Base-by-base conservation (phyloP, 2,888 invertebrate species). In the Stenotaenia linearis region DNA sequence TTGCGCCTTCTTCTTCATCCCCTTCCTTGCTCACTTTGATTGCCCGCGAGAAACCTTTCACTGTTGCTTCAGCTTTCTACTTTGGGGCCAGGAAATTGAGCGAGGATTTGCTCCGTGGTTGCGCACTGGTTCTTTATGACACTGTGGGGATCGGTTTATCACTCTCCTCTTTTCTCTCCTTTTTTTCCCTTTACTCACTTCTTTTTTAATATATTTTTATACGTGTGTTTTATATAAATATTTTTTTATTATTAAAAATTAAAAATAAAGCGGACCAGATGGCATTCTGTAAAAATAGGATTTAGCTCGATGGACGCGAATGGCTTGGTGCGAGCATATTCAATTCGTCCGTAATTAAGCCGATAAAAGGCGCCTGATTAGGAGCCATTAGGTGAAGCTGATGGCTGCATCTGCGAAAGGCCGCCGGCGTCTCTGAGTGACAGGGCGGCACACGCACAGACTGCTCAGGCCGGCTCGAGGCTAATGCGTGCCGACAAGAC, bases 281-380 rank as follows among this genome's bases (percentile, higher is more conserved):
- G 75, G 37, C 75, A 30, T 12, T 32, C 12, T 74, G 25, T 74
- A 23, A 15, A 61, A 61, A 61, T 61, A 5, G 61, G 61, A 61
- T 61, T 23, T 61, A 15, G 25, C 7, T 21, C 23, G 61, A 61
- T 61, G 61, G 61, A 61, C 74, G 74, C n/a, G 32, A 32, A 74
- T 1, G 37, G 37, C 21, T 21, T 9, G 75, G 35, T 23, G 61
- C 61, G 28, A 61, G 75, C 79, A 74, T 79, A 79, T 79, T 74
- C 79, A 79, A 74, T 79, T 79, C 75, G 32, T 25, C 50, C 75
- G 45, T 79, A 79, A 79, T 79, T 79, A 79, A 79, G 79, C 79
- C 75, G 79, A 69, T 79, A 79, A 79, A 79, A 79, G 79, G 75
- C 75, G 28, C 40, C 79, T 79, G 75, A 79, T 79, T 79, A 79